Base-by-base conservation (phyloP, 2,888 invertebrate species). In the Dicyrtomina minuta region DNA sequence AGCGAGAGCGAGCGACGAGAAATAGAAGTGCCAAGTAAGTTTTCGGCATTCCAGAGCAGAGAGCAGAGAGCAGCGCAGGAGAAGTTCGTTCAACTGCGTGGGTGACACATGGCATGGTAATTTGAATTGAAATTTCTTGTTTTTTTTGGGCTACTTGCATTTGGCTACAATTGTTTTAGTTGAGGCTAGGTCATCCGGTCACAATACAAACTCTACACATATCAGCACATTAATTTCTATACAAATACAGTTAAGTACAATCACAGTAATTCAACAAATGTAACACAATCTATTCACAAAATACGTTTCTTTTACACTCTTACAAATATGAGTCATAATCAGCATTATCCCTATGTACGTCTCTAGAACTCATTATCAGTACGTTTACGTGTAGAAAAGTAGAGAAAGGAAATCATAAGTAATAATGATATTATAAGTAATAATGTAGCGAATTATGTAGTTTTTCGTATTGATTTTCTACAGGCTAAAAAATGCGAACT, bases 131-230 rank as follows among this genome's bases (percentile, higher is more conserved):
- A n/a, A 4, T 58, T 8, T 33, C 33, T 33, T 33, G 33, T 3
- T 33, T 33, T 33, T 33, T 33, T 5, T 33, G n/a, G 41, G 20
- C 58, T 58, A 33, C 33, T 58, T 39, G 58, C 33, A 17, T 58
- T 58, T 60, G 59, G 59, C 59, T 60, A 60, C 59, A 60, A 41
- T 17, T 65, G 33, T 24, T 61, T 43, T 44, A 44, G 61, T 43
- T 43, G 61, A 65, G 65, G 53, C 65, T 65, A 65, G 65, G 65
- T 65, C 65, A 65, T 65, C 65, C 65, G 65, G 65, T 65, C 65
- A 65, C 51, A 65, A 65, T 39, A 53, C 65, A 65, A 27, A 26
- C 53, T 65, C 65, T 65, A 65, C 65, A 53, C 65, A 65, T 33
- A 53, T 53, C 65, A 65, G 49, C 53, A 65, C 65, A 51, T 53